Conservation (phyloP, 2,113 vertebrate genomes). For the Dicentrarchus labrax region DNA sequence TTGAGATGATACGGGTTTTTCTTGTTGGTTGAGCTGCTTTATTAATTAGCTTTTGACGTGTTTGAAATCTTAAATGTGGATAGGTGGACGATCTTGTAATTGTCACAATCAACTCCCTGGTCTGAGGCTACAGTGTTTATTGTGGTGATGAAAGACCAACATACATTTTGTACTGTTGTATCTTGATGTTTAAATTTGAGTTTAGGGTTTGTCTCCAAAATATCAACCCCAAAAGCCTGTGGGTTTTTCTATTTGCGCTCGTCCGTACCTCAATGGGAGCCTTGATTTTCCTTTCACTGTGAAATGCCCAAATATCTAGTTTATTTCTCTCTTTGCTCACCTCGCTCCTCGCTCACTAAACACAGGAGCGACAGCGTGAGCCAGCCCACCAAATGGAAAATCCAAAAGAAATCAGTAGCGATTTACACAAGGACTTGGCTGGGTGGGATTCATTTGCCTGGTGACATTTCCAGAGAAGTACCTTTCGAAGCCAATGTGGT, state of each 20-base stretch:
- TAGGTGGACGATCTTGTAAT: neutral
- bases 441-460: constrained; percentile 74
- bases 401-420: constrained; percentile 67
- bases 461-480: constrained; percentile 79
- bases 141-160: neutral
- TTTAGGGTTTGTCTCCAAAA: constrained; percentile 8
- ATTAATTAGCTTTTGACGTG: neutral
- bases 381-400: constrained; percentile 69
- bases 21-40: constrained; percentile 10
- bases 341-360: constrained; percentile 48
- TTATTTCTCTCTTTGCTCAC: constrained; percentile 37
- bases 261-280: constrained; percentile 37
- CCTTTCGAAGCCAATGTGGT: constrained; percentile 67
- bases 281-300: constrained; percentile 36
- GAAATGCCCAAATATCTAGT: constrained; percentile 29
- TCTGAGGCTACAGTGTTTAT: neutral
- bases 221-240: constrained; percentile 26
- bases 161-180: neutral
- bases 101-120: neutral
- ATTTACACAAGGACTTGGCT: constrained; percentile 64
- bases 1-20: neutral
- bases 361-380: constrained; percentile 33
- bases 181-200: constrained; percentile 4
- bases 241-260: constrained; percentile 43
- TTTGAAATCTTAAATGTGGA: neutral